Base-by-base conservation (phyloP, 2,888 invertebrate genomes). In the Aromia moschata region DNA sequence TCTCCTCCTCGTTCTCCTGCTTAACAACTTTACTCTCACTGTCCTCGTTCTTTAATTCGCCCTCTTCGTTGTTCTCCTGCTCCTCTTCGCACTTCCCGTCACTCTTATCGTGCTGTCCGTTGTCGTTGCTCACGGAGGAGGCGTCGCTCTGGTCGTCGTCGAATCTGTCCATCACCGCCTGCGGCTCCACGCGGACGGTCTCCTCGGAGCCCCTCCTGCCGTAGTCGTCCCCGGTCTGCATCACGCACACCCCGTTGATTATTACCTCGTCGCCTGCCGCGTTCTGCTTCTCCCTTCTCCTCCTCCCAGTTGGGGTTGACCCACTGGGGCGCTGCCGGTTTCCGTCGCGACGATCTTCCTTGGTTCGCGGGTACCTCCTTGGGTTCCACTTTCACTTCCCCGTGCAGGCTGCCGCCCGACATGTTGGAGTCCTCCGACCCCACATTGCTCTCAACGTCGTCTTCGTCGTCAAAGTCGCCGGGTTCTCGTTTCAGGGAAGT, bases 261-360 rank as follows among this genome's bases (percentile, higher is more conserved):
- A 95, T 94, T 17, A 94, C 93, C 77, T 93, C 93, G 73, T 90
- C 90, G 80, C 84, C 75, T 79, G 84, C 83, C 79, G 84, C 83
- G 81, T 83, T 74, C 79, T 84, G 83, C 68, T 84, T 84, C 68
- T 86, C 86, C n/a, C 51, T 81, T 81, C 56, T 83, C 83, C 75
- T 91, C 92, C 75, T 92, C 92, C 92, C 93, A 93, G 72, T 94
- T 94, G 4, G 97, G 97, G 80, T 96, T 96, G 2, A 97, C 95
- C 95, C 97, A 96, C 81, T 98, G 96, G 1, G 98, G 97, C 52
- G 96, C 96, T 1, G 95, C 96, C 0, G 96, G 95, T 83, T 98
- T 98, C 74, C 97, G 86, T 64, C 95, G 83, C 55, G 90, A 92
- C 41, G 87, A 85, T 72, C 89, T 72, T 1, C 79, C 75, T 60